phyloP scores from a whole-genome alignment of 2,797 vertebrate genomes.

The Neosilurus hyrtlii region DNA sequence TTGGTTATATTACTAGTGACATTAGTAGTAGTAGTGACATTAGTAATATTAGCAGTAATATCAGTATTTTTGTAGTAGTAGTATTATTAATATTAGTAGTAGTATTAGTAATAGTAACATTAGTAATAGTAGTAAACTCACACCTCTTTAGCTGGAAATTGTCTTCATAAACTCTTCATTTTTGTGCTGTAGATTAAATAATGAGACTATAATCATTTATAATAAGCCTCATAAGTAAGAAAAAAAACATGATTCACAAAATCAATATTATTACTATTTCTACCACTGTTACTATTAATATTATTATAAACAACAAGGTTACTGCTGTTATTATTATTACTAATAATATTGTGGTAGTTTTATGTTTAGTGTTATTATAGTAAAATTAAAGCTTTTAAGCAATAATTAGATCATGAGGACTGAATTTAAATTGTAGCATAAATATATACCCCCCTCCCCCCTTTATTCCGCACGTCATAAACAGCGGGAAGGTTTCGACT shows the following conservation, averaged over 20 bases:
- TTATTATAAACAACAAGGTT: background rate
- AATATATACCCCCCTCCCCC: background rate
- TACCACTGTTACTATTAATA: background rate
- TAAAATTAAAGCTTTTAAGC: background rate
- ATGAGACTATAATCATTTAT: background rate
- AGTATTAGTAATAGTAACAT: background rate
- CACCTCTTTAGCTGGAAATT: background rate
- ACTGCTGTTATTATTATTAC: background rate
- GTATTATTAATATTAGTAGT: background rate
- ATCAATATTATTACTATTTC: background rate
- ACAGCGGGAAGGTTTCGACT: conserved; percentile 25
- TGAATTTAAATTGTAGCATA: background rate
- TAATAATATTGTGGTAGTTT: too few species aligned
- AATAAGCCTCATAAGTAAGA: background rate
- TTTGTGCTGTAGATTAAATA: background rate
- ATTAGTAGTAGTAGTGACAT: too few species aligned
- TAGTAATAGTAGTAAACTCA: background rate
- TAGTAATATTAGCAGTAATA: too few species aligned
- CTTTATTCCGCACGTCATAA: background rate
- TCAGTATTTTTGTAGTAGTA: too few species aligned
- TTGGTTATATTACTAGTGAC: too few species aligned
- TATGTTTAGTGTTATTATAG: too few species aligned
- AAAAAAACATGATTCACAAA: background rate
- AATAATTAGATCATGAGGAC: background rate
- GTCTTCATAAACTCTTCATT: background rate